Evolutionary conservation across 2,888 invertebrate species (phyloP).

Genomic region (Agonum fuliginosum): DNA sequence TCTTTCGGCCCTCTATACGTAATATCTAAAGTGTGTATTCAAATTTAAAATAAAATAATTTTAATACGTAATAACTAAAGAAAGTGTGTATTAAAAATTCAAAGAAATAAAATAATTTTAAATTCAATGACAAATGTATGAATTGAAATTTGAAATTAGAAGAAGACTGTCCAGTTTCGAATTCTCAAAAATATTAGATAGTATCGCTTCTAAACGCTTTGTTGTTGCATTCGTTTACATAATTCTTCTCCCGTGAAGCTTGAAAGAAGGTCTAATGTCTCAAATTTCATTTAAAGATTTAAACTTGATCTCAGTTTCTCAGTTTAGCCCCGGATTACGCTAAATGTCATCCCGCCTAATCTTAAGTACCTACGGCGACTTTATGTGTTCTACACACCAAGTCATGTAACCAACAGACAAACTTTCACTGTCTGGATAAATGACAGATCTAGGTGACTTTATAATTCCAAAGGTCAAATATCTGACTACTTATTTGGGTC

Average conservation of each 20-base stretch:
- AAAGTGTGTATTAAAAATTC: too few relatives aligned
- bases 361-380: neutral
- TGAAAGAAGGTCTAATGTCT: neutral
- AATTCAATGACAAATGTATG: too few relatives aligned
- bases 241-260: neutral
- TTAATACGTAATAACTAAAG: too few relatives aligned
- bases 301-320: neutral
- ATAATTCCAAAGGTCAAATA: constrained; percentile 55
- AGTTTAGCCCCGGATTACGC: constrained; percentile 8
- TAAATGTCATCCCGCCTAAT: constrained; percentile 30
- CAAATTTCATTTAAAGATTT: neutral
- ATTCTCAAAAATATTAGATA: too few relatives aligned
- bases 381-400: neutral
- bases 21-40: too few relatives aligned
- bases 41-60: too few relatives aligned
- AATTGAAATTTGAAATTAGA: too few relatives aligned
- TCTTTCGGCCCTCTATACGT: too few relatives aligned
- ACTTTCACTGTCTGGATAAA: constrained; percentile 53
- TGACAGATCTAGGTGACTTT: constrained; percentile 58
- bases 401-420: constrained; percentile 22
- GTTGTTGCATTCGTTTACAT: too few relatives aligned
- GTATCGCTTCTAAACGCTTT: too few relatives aligned
- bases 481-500: constrained; percentile 42
- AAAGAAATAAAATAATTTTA: too few relatives aligned
- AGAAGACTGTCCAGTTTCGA: too few relatives aligned